Conservation (phyloP, 2,113 vertebrate species). For the Cygnus atratus region DNA sequence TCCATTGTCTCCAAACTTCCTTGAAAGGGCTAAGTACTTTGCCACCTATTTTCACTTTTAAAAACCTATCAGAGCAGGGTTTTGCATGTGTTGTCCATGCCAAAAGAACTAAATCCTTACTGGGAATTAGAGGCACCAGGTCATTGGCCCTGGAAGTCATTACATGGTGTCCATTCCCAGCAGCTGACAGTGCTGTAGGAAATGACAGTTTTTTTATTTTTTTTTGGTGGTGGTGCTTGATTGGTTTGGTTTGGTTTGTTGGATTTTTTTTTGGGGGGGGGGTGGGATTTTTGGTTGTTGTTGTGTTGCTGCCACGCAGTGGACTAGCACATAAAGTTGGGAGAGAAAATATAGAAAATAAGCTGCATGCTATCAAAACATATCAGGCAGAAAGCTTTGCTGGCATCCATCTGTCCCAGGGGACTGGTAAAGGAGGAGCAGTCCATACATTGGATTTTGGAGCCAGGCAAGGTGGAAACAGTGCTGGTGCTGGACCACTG, state of each 20-base stretch:
- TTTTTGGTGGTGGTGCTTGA: neutral
- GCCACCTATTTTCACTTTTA: conserved; percentile 8
- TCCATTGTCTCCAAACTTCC: neutral
- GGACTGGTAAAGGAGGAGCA: neutral
- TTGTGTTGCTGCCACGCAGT: neutral
- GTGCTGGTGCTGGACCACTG: neutral
- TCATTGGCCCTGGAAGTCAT: neutral
- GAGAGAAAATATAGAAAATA: neutral
- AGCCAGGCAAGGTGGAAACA: neutral
- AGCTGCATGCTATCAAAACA: neutral
- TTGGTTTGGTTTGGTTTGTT: neutral
- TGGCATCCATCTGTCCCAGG: neutral
- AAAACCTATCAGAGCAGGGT: neutral
- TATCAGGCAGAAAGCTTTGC: neutral
- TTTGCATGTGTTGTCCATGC: neutral
- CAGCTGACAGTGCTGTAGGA: neutral
- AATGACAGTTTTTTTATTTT: neutral
- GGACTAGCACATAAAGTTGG: neutral
- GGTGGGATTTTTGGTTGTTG: too few relatives aligned
- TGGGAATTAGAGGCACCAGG: neutral
- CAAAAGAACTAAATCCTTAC: conserved; percentile 23
- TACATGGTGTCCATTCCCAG: conserved; percentile 10
- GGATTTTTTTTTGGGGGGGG: too few relatives aligned
- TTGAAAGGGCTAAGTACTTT: conserved; percentile 30
- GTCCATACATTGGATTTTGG: accelerated